Evolutionary conservation across 2,797 vertebrate genomes (phyloP), one percentile per base, ranked within the genome.

Genomic region (Otolemur crassicaudatus): DNA sequence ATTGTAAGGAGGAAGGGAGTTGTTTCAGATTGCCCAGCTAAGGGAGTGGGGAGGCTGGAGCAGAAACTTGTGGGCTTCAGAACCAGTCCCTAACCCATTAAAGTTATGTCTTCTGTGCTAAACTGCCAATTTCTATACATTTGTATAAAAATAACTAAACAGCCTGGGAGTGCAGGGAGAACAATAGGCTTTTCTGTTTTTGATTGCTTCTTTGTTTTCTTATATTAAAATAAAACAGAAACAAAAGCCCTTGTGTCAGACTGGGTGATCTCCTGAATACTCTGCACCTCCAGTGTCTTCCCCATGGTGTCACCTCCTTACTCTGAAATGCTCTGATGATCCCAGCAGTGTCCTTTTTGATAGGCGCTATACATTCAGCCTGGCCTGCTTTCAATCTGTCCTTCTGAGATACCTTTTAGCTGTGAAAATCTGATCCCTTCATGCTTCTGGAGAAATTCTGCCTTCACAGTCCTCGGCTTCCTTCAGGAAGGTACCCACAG

Each of bases 201-300:
- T 58, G 49, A 49, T 14, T n/a, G 2, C 40, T 69, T 61, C 23
- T 61, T 60, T 37, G 5, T 89, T 82, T 70, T 67, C 17, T 65
- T 67, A 34, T 25, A 7, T 89, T 85, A 9, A 60, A 72, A 80
- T 82, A 58, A 95, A 95, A 89, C 6, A 6, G 56, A 85, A 61
- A 60, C 29, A 94, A 87, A 92, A 8, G 31, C 1, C 13, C 46
- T 0, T 34, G 29, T 53, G 34, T 34, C 2, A 23, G 17, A 67
- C 25, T 1, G 46, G 58, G 7, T 8, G 0, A 25, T 46, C 31
- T 61, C 29, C 34, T 65, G 46, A 61, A 14, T 17, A 25, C 27
- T 69, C 27, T 40, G n/a, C 22, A 7, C 37, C 5, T 89, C n/a
- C 4, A 27, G 13, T 20, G 16, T 61, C 34, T 83, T 81, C 40